phyloP scores from a whole-genome alignment of 2,113 vertebrate genomes.

The Isurus oxyrinchus region DNA sequence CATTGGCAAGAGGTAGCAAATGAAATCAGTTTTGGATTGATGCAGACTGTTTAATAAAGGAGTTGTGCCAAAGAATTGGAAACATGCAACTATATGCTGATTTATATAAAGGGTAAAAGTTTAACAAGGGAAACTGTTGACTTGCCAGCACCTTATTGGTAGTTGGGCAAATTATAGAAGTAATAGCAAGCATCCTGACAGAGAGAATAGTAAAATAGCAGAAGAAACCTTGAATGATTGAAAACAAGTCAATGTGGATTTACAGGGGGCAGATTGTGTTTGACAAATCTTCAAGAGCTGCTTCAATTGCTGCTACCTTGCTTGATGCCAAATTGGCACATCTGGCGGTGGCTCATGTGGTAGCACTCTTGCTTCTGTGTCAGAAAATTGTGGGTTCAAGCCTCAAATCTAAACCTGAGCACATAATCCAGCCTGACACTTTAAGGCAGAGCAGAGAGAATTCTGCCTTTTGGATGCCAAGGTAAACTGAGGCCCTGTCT shows the following conservation, averaged over 20 bases:
- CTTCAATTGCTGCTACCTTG: background rate
- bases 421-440: background rate
- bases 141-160: background rate
- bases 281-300: background rate
- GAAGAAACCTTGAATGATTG: background rate
- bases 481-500: background rate
- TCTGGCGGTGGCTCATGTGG: background rate
- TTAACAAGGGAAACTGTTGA: background rate
- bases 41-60: background rate
- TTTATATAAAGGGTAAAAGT: background rate
- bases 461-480: background rate
- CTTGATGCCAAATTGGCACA: background rate
- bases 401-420: background rate
- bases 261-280: background rate
- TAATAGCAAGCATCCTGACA: background rate
- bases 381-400: background rate
- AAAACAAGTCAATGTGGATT: background rate
- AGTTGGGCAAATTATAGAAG: background rate
- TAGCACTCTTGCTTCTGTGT: background rate
- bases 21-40: background rate
- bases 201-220: background rate
- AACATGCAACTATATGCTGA: background rate
- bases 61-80: background rate
- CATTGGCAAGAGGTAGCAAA: background rate
- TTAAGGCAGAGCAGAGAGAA: background rate